phyloP scores from a whole-genome alignment of 2,888 invertebrate genomes.

The Alloscopus bannaensis region DNA sequence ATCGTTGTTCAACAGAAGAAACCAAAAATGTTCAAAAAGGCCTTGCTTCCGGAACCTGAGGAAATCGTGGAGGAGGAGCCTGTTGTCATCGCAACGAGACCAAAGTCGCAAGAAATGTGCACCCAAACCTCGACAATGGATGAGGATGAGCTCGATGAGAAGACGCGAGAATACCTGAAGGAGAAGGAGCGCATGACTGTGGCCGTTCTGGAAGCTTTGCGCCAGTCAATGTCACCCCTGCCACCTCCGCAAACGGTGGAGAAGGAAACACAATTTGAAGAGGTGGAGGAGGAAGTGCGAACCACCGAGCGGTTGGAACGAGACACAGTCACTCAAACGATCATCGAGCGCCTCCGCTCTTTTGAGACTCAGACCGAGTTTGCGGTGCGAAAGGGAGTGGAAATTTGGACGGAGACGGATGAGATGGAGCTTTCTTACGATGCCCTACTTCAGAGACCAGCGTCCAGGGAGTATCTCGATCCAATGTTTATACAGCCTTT shows the following conservation, averaged over 20 bases:
- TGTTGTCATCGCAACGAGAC: neutral
- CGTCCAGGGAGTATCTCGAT: conserved; percentile 68
- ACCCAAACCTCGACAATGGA: conserved; percentile 33
- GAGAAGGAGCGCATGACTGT: conserved; percentile 83
- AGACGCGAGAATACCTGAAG: conserved; percentile 74
- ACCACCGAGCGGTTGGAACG: conserved; percentile 69
- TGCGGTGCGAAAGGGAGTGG: conserved; percentile 69
- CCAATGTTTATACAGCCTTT: conserved; percentile 81
- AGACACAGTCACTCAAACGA: conserved; percentile 74
- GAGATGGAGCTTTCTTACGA: conserved; percentile 33
- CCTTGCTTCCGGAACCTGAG: neutral
- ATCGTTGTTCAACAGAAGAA: conserved; percentile 4
- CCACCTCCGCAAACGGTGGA: conserved; percentile 67
- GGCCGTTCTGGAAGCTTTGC: conserved; percentile 79
- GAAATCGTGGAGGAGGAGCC: too few relatives aligned
- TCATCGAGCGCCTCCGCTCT: conserved; percentile 72
- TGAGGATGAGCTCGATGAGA: conserved; percentile 37
- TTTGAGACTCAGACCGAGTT: conserved; percentile 66
- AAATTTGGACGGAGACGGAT: conserved; percentile 74
- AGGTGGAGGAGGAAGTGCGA: conserved; percentile 53
- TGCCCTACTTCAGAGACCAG: conserved; percentile 14
- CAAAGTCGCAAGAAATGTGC: conserved; percentile 52
- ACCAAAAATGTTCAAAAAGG: neutral
- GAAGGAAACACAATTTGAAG: conserved; percentile 70
- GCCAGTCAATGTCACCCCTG: conserved; percentile 73